These are phyloP conservation scores for Serranus cabrilla DNA, from an alignment of 2,797 vertebrate species.

Conservation along the genomic window DNA sequence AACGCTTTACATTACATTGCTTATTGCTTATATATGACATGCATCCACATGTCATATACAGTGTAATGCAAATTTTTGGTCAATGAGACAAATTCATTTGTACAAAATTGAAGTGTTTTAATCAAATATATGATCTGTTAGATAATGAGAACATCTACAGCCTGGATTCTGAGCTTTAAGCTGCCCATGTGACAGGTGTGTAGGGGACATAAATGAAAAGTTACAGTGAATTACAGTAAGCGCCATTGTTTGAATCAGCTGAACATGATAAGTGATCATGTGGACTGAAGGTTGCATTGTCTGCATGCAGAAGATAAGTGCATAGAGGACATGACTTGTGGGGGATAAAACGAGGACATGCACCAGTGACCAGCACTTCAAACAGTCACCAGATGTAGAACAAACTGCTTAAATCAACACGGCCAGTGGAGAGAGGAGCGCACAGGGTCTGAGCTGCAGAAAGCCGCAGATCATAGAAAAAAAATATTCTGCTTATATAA, in stretches of 20 bases:
- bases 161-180: no score
- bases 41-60: no score
- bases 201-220: no score
- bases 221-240: background rate
- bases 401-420: conserved; percentile 28
- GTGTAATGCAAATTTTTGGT: no score
- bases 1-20: no score
- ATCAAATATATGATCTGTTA: no score
- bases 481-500: no score
- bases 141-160: no score
- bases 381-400: conserved; percentile 54
- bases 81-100: no score
- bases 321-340: conserved; percentile 1
- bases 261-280: background rate
- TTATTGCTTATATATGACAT: no score
- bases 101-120: no score
- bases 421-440: background rate
- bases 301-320: background rate
- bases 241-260: background rate
- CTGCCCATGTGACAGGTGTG: no score
- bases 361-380: conserved; percentile 3
- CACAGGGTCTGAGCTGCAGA: background rate
- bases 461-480: background rate
- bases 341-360: conserved; percentile 6
- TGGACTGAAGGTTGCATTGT: background rate